Percentiles rank a stretch among this genome's conserved stretches.
Evolutionary conservation across 1,140 invertebrate species (phyloP).

Genomic region (Penaeus vannamei): DNA sequence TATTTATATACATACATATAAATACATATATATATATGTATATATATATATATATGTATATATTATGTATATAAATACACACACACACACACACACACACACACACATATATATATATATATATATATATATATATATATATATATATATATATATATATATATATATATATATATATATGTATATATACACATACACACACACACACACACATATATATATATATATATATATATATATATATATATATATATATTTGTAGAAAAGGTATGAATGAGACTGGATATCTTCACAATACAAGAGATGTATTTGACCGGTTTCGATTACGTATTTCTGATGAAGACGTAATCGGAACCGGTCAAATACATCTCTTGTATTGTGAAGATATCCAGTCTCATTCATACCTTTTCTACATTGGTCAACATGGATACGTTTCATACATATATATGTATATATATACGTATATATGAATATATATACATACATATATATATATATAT

Average conservation of each 20-base stretch:
- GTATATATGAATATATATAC: conserved; percentile 10
- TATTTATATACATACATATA: too few relatives aligned
- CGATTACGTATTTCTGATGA: too few relatives aligned
- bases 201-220: neutral
- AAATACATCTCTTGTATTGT: too few relatives aligned
- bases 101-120: neutral
- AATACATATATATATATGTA: too few relatives aligned
- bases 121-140: too few relatives aligned
- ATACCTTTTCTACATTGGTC: too few relatives aligned
- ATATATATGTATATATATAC: conserved; percentile 2
- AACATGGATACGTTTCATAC: neutral
- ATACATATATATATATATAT: conserved; percentile 16
- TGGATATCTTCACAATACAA: too few relatives aligned
- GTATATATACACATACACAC: neutral
- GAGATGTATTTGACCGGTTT: too few relatives aligned
- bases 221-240: neutral
- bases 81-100: neutral
- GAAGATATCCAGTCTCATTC: too few relatives aligned
- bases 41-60: neutral
- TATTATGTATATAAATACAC: conserved; percentile 3
- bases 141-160: neutral
- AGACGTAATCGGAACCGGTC: too few relatives aligned
- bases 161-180: neutral
- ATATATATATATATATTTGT: neutral
- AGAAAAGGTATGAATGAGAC: too few relatives aligned